Conservation (phyloP, 1,140 invertebrate genomes). For the Tribolium castaneum region DNA sequence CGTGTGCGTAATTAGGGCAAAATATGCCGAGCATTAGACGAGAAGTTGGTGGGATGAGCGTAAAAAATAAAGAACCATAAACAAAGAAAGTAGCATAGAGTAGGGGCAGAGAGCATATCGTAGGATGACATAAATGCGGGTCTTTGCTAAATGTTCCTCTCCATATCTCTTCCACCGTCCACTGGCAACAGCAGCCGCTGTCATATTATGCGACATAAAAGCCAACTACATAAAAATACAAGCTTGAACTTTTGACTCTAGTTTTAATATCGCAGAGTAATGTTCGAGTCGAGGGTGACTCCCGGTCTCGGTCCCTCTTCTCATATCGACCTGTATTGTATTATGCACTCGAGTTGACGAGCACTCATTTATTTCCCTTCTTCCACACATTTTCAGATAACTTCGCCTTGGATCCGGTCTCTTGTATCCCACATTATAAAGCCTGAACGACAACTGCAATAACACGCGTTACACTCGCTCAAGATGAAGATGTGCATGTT, state of each 20-base stretch:
- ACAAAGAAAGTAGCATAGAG: constrained; percentile 29
- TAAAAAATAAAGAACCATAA: constrained; percentile 35
- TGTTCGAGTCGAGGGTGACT: constrained; percentile 37
- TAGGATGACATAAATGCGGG: constrained; percentile 34
- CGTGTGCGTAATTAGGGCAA: background rate
- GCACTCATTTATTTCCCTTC: constrained; percentile 34
- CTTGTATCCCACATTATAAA: background rate
- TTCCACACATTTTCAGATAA: constrained; percentile 23
- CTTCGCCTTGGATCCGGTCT: background rate
- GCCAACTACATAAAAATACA: constrained; percentile 36
- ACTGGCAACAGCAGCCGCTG: constrained; percentile 29
- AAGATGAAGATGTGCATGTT: background rate
- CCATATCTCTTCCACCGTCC: constrained; percentile 35
- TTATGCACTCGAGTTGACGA: constrained; percentile 43
- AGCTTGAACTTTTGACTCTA: constrained; percentile 32
- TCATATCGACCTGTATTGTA: constrained; percentile 42
- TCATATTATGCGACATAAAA: constrained; percentile 39
- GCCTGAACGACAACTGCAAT: background rate
- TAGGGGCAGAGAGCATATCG: constrained; percentile 30
- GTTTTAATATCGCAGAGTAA: constrained; percentile 40
- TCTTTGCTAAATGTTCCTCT: constrained; percentile 38
- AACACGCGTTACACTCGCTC: background rate
- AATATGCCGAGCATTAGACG: constrained; percentile 1
- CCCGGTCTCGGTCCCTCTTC: constrained; percentile 9
- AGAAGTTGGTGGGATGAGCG: constrained; percentile 15